Conservation (phyloP, 2,113 vertebrate genomes). For the Amphiprion percula region DNA sequence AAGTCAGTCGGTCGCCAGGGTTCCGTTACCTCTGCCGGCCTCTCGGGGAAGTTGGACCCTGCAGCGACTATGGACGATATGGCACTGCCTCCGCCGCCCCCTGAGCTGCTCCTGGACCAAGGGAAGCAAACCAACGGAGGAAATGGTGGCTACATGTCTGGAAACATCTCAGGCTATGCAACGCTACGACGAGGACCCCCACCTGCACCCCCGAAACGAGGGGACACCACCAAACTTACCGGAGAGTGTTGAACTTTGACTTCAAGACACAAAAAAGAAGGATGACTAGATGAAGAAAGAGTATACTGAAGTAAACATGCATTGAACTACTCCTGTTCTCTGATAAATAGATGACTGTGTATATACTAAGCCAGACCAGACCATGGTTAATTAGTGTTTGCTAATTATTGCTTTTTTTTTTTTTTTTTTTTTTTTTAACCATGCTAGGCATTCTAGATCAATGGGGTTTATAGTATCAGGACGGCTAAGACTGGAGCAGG, state of each 20-base stretch:
- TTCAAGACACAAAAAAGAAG: constrained; percentile 5
- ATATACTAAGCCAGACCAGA: constrained; percentile 61
- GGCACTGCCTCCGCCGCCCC: constrained; percentile 94
- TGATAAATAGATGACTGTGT: constrained; percentile 46
- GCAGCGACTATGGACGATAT: constrained; percentile 92
- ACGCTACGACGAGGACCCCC: constrained; percentile 94
- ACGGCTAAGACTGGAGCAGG: constrained; percentile 43
- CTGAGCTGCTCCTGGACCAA: constrained; percentile 92
- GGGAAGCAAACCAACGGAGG: constrained; percentile 80
- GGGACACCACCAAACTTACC: constrained; percentile 95
- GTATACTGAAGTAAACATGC: constrained; percentile 43
- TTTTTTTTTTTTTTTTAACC: constrained; percentile 19
- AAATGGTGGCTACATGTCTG: constrained; percentile 84
- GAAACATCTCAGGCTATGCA: constrained; percentile 97
- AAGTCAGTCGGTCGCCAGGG: constrained; percentile 95
- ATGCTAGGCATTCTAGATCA: constrained; percentile 35
- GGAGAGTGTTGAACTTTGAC: constrained; percentile 87
- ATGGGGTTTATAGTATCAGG: constrained; percentile 32
- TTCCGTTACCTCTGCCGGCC: constrained; percentile 85
- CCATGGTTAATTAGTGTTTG: constrained; percentile 46
- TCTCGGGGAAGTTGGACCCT: constrained; percentile 83
- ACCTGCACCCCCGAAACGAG: constrained; percentile 94
- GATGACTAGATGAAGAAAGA: constrained; percentile 46
- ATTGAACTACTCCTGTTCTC: constrained; percentile 12
- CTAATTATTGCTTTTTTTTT: constrained; percentile 29